Evolutionary conservation across 2,888 invertebrate genomes (phyloP), one percentile per base, ranked within the genome.

Genomic region (Brachyopa scutellaris): DNA sequence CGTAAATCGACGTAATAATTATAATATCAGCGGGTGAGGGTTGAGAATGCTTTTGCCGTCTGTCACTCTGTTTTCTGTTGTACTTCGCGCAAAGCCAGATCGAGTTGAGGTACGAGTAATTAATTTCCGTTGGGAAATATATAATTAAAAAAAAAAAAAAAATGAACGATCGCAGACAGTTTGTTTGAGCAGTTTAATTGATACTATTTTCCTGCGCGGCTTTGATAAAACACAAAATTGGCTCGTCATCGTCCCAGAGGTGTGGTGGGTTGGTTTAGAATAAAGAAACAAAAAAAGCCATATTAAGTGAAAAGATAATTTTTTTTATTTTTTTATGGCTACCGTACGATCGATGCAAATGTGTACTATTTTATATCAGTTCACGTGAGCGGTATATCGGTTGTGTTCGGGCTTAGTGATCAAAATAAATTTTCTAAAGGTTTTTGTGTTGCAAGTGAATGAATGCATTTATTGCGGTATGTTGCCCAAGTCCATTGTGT

Each of bases 171-270:
- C n/a, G n/a, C n/a, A n/a, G n/a, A n/a, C n/a, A n/a, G n/a, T n/a
- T n/a, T n/a, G n/a, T n/a, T n/a, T n/a, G n/a, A n/a, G n/a, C n/a
- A n/a, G n/a, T n/a, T n/a, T n/a, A n/a, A n/a, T n/a, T n/a, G n/a
- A 19, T 13, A 45, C 21, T 45, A 21, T 19, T 42, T 13, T 59
- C 9, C 5, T 5, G 13, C 17, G 40, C 31, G 29, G 29, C 40
- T 57, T 42, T 36, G 67, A 69, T 49, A 47, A 47, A 33, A 33
- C 26, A 59, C n/a, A n/a, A n/a, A 70, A 70, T 36, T 57, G 57
- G 19, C 11, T 59, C 15, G 59, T 59, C 55, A 67, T 45, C 33
- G 21, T 29, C 8, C n/a, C 9, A n/a, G n/a, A n/a, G 13, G 19
- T 21, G 42, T 26, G 40, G 26, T 5, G 15, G 11, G 38, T 9